Evolutionary conservation across 2,797 vertebrate genomes (phyloP).

Genomic region (Brotogeris chrysoptera): DNA sequence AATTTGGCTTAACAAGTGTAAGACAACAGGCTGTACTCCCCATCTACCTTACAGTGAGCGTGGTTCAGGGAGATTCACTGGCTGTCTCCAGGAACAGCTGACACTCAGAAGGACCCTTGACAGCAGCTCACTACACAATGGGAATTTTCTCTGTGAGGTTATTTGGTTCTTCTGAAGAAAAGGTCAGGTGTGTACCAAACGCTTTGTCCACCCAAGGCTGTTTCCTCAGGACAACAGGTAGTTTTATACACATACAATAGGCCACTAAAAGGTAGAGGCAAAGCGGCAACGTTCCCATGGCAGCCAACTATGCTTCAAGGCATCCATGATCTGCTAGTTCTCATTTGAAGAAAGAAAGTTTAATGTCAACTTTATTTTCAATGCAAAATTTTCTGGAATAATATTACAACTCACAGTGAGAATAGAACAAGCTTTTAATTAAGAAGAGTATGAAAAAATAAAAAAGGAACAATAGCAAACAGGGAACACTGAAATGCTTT

Average conservation of each 20-base stretch:
- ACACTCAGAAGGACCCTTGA: not conserved
- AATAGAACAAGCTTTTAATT: not conserved
- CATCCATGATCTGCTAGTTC: conserved; percentile 56
- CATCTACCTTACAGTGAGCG: not conserved
- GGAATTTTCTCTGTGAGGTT: not conserved
- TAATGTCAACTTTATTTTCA: conserved; percentile 21
- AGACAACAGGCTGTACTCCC: not conserved
- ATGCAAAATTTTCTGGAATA: not conserved
- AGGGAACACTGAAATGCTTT: not conserved
- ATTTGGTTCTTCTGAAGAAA: conserved; percentile 27
- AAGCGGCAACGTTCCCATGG: not conserved
- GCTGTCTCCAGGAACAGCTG: not conserved
- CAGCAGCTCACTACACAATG: not conserved
- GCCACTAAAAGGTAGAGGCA: not conserved
- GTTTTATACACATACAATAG: not conserved
- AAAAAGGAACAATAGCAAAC: not conserved
- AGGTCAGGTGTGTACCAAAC: not conserved
- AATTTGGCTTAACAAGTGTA: not conserved
- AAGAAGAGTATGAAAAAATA: not conserved
- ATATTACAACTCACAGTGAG: conserved; percentile 11
- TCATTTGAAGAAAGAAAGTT: conserved; percentile 56
- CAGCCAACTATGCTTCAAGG: not conserved
- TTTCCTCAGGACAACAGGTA: not conserved
- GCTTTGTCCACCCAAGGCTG: not conserved
- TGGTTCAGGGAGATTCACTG: not conserved